Percentiles rank a stretch among this genome's conserved stretches.
Evolutionary conservation across 1,140 invertebrate species (phyloP).

Genomic region (Atta cephalotes): DNA sequence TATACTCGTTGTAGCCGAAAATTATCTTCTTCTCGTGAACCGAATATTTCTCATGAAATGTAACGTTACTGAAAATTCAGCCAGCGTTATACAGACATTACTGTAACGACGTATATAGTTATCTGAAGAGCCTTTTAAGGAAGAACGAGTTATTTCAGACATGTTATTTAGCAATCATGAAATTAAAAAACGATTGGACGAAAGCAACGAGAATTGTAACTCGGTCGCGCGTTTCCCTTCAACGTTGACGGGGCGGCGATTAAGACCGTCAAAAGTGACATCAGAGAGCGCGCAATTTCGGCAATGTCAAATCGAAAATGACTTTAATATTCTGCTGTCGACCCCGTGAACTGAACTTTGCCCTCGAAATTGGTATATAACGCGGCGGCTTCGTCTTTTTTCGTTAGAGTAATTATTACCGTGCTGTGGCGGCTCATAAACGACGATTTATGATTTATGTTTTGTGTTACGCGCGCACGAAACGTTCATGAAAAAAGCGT

Average conservation of each 20-base stretch:
- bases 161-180: neutral
- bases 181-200: constrained; percentile 2
- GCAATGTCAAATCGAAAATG: constrained; percentile 10
- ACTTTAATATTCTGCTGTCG: constrained; percentile 27
- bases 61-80: neutral
- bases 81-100: neutral
- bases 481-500: constrained; percentile 11
- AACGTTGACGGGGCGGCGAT: constrained; percentile 34
- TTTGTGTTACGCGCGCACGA: neutral
- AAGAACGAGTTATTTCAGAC: neutral
- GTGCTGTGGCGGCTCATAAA: constrained; percentile 14
- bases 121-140: neutral
- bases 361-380: neutral
- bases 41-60: neutral
- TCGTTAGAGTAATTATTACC: constrained; percentile 40
- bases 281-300: constrained; percentile 39
- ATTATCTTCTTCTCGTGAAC: neutral
- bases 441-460: constrained; percentile 39
- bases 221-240: constrained; percentile 22
- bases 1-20: neutral
- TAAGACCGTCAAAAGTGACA: neutral
- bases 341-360: constrained; percentile 19
- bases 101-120: neutral
- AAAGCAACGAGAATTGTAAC: neutral
- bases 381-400: constrained; percentile 11